Evolutionary conservation across 2,888 invertebrate genomes (phyloP).

Genomic region (Parnassius smintheus): DNA sequence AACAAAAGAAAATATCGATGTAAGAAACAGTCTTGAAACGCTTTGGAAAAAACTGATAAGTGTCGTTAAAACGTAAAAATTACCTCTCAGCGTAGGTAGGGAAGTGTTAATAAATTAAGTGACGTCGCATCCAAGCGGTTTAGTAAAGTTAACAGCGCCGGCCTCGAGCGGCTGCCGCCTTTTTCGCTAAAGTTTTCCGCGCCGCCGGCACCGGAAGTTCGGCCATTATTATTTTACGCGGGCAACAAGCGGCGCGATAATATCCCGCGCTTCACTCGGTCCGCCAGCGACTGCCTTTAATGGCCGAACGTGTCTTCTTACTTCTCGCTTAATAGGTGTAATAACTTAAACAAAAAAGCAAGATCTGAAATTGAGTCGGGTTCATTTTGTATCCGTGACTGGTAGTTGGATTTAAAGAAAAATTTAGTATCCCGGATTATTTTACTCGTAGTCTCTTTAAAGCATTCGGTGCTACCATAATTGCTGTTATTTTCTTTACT

Average conservation of each 20-base stretch:
- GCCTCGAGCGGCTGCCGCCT: slow-evolving; percentile 76
- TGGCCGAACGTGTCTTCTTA: slow-evolving; percentile 77
- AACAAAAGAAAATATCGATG: background rate
- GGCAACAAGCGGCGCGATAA: slow-evolving; percentile 82
- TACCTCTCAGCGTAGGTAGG: slow-evolving; percentile 56
- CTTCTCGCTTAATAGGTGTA: slow-evolving; percentile 77
- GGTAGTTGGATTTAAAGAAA: slow-evolving; percentile 17
- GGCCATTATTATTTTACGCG: slow-evolving; percentile 82
- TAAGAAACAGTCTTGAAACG: slow-evolving; percentile 38
- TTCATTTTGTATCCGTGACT: slow-evolving; percentile 24
- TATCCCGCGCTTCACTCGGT: slow-evolving; percentile 70
- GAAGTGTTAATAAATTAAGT: slow-evolving; percentile 81
- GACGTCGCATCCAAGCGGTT: slow-evolving; percentile 73
- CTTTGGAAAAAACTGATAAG: slow-evolving; percentile 60
- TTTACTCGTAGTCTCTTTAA: slow-evolving; percentile 5
- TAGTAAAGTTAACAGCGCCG: slow-evolving; percentile 67
- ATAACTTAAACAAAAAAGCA: slow-evolving; percentile 74
- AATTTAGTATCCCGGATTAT: slow-evolving; percentile 23
- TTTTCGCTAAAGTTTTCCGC: slow-evolving; percentile 76
- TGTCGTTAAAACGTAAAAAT: slow-evolving; percentile 62
- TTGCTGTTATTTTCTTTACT: background rate
- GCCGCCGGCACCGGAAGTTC: slow-evolving; percentile 82
- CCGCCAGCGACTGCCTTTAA: slow-evolving; percentile 66
- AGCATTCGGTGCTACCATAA: slow-evolving; percentile 13
- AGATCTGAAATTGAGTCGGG: slow-evolving; percentile 56